Evolutionary conservation across 1,140 invertebrate species (phyloP).

Genomic region (Papilio aristodemus): DNA sequence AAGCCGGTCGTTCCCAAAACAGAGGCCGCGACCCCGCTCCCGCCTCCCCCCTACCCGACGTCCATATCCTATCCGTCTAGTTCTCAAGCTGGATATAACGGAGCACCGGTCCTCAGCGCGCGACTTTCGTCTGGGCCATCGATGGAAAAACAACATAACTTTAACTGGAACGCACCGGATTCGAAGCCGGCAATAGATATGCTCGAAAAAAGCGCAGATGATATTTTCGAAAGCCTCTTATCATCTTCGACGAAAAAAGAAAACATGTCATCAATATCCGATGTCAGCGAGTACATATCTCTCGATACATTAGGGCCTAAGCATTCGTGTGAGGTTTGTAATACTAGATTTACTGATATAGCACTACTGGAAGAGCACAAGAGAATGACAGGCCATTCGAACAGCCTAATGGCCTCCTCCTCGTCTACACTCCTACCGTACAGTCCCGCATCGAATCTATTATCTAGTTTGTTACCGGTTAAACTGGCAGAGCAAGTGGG

Average conservation of each 20-base stretch:
- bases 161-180: conserved; percentile 74
- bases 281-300: conserved; percentile 74
- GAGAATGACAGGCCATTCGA: conserved; percentile 70
- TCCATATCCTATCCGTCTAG: conserved; percentile 44
- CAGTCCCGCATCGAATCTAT: conserved; percentile 57
- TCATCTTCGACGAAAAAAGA: conserved; percentile 66
- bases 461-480: conserved; percentile 69
- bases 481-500: conserved; percentile 78
- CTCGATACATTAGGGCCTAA: conserved; percentile 75
- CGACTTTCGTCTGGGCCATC: conserved; percentile 51
- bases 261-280: conserved; percentile 57
- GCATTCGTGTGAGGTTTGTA: conserved; percentile 76
- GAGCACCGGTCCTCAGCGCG: conserved; percentile 43
- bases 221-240: conserved; percentile 71
- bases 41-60: conserved; percentile 49
- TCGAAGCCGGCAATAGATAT: conserved; percentile 67
- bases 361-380: conserved; percentile 71
- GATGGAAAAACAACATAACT: conserved; percentile 68
- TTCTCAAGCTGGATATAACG: conserved; percentile 50
- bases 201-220: conserved; percentile 71
- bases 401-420: conserved; percentile 55
- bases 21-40: conserved; percentile 47
- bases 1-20: conserved; percentile 64
- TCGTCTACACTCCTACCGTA: conserved; percentile 63
- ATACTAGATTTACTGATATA: conserved; percentile 71